Evolutionary conservation across 2,888 invertebrate genomes (phyloP).

Genomic region (Conus canariensis): DNA sequence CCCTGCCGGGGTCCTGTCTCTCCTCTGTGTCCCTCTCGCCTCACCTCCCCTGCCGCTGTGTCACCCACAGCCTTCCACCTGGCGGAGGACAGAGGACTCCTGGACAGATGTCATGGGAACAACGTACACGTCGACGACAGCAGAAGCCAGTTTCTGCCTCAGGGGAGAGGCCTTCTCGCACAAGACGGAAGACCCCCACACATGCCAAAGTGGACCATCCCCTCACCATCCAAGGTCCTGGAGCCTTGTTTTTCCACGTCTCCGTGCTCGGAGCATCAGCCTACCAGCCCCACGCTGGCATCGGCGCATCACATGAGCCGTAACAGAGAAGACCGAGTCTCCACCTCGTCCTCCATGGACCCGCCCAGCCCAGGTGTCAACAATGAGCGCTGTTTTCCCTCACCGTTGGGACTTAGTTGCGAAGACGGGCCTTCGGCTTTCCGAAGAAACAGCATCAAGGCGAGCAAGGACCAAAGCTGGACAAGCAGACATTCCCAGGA

Average conservation of each 20-base stretch:
- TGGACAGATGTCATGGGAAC: neutral
- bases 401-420: neutral
- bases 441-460: neutral
- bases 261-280: neutral
- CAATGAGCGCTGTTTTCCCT: slow-evolving; percentile 19
- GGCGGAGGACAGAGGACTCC: neutral
- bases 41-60: neutral
- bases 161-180: neutral
- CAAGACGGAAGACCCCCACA: neutral
- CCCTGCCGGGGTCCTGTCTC: neutral
- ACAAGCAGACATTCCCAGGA: neutral
- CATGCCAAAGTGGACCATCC: neutral
- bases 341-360: neutral
- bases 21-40: neutral
- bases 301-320: neutral
- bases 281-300: neutral
- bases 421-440: slow-evolving; percentile 31
- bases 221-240: neutral
- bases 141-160: neutral
- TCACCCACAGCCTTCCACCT: neutral
- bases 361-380: neutral
- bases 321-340: neutral
- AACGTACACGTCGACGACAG: neutral
- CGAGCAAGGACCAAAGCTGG: neutral
- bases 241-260: slow-evolving; percentile 32